A percentile compares a stretch with the other conserved stretches of the same genome.
Evolutionary conservation across 2,113 vertebrate species (phyloP).

Genomic region (Potamarius usumacintae): DNA sequence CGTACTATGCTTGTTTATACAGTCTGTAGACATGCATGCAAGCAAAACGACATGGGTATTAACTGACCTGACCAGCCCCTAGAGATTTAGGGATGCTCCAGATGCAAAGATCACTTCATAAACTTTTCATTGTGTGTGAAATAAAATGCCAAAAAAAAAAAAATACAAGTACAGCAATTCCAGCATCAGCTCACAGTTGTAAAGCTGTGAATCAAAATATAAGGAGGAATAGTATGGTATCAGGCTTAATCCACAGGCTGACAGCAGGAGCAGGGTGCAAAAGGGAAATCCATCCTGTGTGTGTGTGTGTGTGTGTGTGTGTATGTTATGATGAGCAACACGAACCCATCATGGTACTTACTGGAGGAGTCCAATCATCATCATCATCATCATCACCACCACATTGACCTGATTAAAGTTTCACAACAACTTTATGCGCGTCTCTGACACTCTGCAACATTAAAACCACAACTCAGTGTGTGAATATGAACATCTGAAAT

Average conservation of each 20-base stretch:
- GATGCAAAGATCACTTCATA: background rate
- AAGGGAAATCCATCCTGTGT: background rate
- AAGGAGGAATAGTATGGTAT: background rate
- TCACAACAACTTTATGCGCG: background rate
- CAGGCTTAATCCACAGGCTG: background rate
- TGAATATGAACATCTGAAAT: background rate
- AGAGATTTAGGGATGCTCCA: background rate
- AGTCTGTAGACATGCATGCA: background rate
- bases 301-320: too few relatives aligned
- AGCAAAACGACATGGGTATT: slow-evolving; percentile 19
- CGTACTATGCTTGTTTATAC: background rate
- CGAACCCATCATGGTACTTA: background rate
- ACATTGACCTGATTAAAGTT: slow-evolving; percentile 7
- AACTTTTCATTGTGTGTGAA: background rate
- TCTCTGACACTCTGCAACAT: background rate
- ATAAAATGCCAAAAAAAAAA: background rate
- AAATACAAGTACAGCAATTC: background rate
- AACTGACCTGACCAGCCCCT: background rate
- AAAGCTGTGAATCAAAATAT: background rate
- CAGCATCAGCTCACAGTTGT: background rate
- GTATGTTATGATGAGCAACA: background rate
- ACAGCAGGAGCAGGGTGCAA: background rate
- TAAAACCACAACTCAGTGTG: background rate
- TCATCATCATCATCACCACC: background rate
- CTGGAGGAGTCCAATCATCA: background rate